A percentile compares a stretch with the other conserved stretches of the same genome.
Conservation (phyloP, 2,113 vertebrate species). For the Stegastes partitus region DNA sequence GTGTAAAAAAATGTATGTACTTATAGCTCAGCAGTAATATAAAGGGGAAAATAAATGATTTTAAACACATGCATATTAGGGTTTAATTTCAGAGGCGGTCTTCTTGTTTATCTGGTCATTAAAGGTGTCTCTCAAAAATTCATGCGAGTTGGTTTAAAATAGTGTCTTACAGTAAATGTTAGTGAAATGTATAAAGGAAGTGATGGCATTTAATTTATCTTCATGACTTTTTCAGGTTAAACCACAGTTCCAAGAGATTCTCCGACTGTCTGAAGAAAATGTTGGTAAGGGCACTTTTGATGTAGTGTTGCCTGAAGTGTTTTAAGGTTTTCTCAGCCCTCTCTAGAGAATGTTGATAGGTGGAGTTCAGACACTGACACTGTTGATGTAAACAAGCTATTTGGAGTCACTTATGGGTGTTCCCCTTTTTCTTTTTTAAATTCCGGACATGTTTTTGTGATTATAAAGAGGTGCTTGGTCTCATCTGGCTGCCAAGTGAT, state of each 20-base stretch:
- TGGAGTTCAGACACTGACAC: conserved; percentile 50
- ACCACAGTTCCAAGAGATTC: conserved; percentile 98
- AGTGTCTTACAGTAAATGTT: neutral
- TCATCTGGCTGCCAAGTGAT: conserved; percentile 63
- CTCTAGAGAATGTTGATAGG: conserved; percentile 38
- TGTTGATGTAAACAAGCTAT: conserved; percentile 73
- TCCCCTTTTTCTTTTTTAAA: conserved; percentile 44
- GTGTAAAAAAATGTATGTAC: no score
- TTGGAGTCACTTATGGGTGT: conserved; percentile 66
- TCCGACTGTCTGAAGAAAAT: conserved; percentile 97
- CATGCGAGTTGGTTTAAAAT: no score
- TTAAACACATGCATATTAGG: no score
- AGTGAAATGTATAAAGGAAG: neutral
- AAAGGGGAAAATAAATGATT: no score
- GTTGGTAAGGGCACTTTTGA: conserved; percentile 88
- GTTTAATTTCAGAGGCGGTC: no score
- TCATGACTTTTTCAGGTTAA: conserved; percentile 88
- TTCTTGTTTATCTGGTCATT: no score
- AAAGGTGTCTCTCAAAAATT: no score
- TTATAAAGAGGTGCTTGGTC: conserved; percentile 68
- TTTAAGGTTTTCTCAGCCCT: conserved; percentile 29
- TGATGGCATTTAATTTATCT: neutral
- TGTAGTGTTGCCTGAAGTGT: conserved; percentile 15
- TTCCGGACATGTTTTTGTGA: conserved; percentile 69
- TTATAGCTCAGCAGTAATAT: no score